A percentile compares a stretch with the other conserved stretches of the same genome.
Evolutionary conservation across 2,888 invertebrate genomes (phyloP).

Genomic region (Coleophora flavipennella): DNA sequence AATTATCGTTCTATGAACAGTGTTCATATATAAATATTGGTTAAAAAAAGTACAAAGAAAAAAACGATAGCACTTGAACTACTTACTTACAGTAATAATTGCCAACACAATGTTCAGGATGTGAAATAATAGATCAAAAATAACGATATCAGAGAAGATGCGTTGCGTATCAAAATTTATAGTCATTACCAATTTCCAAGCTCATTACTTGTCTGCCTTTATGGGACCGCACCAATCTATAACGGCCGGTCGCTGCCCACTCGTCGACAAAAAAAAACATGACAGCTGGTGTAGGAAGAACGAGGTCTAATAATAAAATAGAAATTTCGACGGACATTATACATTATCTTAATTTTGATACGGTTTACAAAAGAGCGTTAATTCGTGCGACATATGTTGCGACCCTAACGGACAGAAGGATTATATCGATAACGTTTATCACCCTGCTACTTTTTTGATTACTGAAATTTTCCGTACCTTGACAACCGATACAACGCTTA

Average conservation of each 20-base stretch:
- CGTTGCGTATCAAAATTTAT: conserved; percentile 40
- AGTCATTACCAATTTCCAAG: conserved; percentile 62
- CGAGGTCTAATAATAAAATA: conserved; percentile 54
- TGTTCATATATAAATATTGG: too few relatives aligned
- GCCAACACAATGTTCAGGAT: conserved; percentile 24
- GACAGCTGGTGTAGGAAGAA: conserved; percentile 48
- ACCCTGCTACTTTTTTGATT: conserved; percentile 3
- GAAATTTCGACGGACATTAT: conserved; percentile 59
- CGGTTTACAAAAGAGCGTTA: conserved; percentile 65
- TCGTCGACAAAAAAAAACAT: conserved; percentile 40
- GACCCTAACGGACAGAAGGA: conserved; percentile 28
- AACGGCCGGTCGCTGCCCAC: conserved; percentile 52
- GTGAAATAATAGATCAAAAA: conserved; percentile 44
- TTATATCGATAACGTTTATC: conserved; percentile 20
- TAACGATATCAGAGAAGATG: conserved; percentile 34
- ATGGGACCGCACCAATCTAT: conserved; percentile 52
- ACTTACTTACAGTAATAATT: too few relatives aligned
- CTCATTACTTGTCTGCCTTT: conserved; percentile 56
- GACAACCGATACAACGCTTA: too few relatives aligned
- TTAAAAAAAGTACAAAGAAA: conserved; percentile 3
- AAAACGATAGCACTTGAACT: conserved; percentile 6
- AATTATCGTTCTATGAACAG: too few relatives aligned
- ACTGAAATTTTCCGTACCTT: too few relatives aligned
- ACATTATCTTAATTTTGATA: conserved; percentile 71
- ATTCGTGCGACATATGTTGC: conserved; percentile 55